Evolutionary conservation across 2,113 vertebrate species (phyloP), one percentile per base, ranked within the genome.

Genomic region (Bettongia penicillata): DNA sequence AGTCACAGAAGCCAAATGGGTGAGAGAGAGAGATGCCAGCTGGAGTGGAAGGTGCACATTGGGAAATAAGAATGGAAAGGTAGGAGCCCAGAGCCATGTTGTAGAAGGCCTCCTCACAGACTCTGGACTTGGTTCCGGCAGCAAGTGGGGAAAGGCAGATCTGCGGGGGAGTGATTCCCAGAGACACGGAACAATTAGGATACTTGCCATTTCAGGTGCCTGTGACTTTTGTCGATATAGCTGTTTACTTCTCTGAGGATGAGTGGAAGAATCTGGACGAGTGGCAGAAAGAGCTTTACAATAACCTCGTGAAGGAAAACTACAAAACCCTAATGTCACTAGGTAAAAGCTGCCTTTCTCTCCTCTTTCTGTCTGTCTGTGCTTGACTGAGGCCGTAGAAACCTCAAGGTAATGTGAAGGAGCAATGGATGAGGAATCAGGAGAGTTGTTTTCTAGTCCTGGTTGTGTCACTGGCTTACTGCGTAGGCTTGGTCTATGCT

Each of bases 231-330:
- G 98, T 99, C 0, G 99, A 99, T 97, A 98, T 99, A 0, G 99
- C 99, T 0, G 99, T 99, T 49, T 99, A 99, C 98, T 99, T 99
- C 98, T 99, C 99, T 0, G 99, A 98, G 25, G 99, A 99, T 23
- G 99, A 99, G 91, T 99, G 99, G 99, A 99, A 98, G 98, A 99
- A 98, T 93, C 68, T 99, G 98, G 99, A 99, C 0, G 98, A 98
- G 11, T 99, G 99, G 99, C 98, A 99, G 97, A 99, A 99, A 16
- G 99, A 99, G 93, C 98, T 99, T 7, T 99, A 99, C 97, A 98
- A 98, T 55, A 99, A 99, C 96, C 98, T 99, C 0, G 97, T 99
- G 51, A 99, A 99, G 96, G 99, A 99, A 96, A 99, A 99, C 98
- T 99, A 99, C 0, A 98, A 99, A 94, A 98, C 98, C 24, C 94